These are phyloP conservation scores for Psix sp. DNA, from an alignment of 1,140 invertebrate genomes.

Conservation along the genomic window DNA sequence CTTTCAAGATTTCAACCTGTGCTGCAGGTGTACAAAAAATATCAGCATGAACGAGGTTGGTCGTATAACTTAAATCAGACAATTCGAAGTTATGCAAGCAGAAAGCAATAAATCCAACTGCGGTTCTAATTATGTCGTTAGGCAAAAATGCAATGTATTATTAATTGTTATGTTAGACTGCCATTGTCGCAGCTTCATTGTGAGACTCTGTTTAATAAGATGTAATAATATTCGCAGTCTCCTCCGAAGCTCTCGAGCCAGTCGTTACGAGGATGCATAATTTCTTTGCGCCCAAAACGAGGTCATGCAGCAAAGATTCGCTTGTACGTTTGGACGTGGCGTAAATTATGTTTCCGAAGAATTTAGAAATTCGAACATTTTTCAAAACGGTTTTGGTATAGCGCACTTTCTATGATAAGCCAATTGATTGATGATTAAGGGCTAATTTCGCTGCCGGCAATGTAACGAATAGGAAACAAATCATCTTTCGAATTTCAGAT, in stretches of 20 bases:
- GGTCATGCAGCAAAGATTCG: conserved; percentile 22
- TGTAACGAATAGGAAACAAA: no score
- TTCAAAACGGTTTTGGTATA: conserved; percentile 12
- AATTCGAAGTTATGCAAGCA: conserved; percentile 7
- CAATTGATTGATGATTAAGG: conserved; percentile 4
- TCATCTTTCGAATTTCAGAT: no score
- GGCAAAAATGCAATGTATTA: conserved; percentile 16
- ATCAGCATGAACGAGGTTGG: no score
- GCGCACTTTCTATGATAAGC: conserved; percentile 16
- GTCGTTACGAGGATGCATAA: conserved; percentile 12
- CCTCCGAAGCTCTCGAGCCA: conserved; percentile 1
- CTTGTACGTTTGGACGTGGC: conserved; percentile 13
- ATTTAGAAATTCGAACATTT: conserved; percentile 38
- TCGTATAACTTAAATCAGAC: no score
- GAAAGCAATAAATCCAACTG: conserved; percentile 10
- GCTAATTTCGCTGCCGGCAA: no score
- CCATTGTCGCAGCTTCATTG: conserved; percentile 19
- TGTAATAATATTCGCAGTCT: conserved; percentile 23
- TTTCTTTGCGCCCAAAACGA: conserved; percentile 29
- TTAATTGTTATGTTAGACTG: conserved; percentile 18
- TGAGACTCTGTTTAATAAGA: conserved; percentile 20
- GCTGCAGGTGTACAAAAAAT: no score
- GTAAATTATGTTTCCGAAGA: conserved; percentile 21
- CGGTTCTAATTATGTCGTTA: conserved; percentile 22
- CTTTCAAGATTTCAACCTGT: no score